Conservation (phyloP, 2,888 invertebrate species). For the Spialia ferax region DNA sequence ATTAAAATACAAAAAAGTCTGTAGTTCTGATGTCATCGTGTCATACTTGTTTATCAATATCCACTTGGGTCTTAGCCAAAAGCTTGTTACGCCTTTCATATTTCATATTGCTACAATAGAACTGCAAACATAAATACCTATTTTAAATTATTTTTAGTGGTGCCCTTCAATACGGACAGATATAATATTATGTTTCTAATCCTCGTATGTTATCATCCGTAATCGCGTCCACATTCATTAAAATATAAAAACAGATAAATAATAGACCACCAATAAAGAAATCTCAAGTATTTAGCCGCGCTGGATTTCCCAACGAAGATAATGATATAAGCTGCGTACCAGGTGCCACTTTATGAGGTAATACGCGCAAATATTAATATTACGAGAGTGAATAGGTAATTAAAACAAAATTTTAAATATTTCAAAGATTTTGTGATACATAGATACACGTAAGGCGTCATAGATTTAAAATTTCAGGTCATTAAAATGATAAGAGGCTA, state of each 20-base stretch:
- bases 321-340: background rate
- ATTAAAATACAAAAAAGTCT: background rate
- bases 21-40: constrained; percentile 8
- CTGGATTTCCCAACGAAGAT: constrained; percentile 22
- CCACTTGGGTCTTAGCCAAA: constrained; percentile 23
- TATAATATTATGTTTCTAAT: background rate
- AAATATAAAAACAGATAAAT: background rate
- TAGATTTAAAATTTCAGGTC: too few species aligned
- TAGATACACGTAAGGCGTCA: background rate
- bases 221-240: background rate
- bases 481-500: too few species aligned
- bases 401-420: background rate
- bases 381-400: background rate
- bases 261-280: background rate
- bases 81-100: constrained; percentile 13
- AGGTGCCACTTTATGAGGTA: background rate
- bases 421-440: background rate
- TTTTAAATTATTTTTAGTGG: background rate
- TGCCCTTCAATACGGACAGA: background rate
- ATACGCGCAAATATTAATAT: background rate
- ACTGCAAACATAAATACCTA: background rate
- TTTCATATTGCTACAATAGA: background rate
- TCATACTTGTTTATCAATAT: constrained; percentile 20
- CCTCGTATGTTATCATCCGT: background rate
- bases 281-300: background rate